phyloP scores from a whole-genome alignment of 2,888 invertebrate genomes.

The Cephus pulcher region DNA sequence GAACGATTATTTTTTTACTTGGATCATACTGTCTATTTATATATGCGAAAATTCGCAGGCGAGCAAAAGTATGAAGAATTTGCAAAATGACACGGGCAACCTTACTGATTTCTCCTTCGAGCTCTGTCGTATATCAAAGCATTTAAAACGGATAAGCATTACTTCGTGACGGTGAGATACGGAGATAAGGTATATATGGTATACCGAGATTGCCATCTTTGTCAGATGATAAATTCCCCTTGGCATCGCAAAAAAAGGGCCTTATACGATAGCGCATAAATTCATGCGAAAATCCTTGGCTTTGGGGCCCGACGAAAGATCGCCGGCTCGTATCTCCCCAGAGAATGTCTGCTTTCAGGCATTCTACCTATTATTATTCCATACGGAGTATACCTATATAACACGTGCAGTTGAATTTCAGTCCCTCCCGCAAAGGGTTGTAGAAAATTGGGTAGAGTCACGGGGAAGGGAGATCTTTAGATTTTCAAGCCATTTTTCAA shows the following conservation, averaged over 20 bases:
- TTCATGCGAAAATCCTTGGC: constrained; percentile 19
- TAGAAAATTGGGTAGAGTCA: background rate
- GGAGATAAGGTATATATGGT: background rate
- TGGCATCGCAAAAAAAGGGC: constrained; percentile 7
- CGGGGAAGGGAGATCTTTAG: background rate
- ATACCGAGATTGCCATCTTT: background rate
- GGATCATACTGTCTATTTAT: background rate
- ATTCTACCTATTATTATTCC: background rate
- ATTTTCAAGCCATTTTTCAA: constrained; percentile 16
- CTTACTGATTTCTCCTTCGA: background rate
- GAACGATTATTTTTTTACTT: background rate
- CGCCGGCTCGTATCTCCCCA: background rate
- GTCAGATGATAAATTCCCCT: background rate
- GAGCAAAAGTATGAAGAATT: background rate
- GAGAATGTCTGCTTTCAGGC: background rate
- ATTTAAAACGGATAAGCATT: background rate
- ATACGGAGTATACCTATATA: background rate
- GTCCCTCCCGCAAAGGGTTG: background rate
- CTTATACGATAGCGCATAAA: constrained; percentile 12
- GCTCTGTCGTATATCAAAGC: background rate
- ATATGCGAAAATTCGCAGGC: background rate
- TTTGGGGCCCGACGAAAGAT: background rate
- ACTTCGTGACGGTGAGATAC: background rate
- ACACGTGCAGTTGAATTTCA: background rate
- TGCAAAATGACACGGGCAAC: background rate